Evolutionary conservation across 2,888 invertebrate species (phyloP).

Genomic region (Yponomeuta evonymella): DNA sequence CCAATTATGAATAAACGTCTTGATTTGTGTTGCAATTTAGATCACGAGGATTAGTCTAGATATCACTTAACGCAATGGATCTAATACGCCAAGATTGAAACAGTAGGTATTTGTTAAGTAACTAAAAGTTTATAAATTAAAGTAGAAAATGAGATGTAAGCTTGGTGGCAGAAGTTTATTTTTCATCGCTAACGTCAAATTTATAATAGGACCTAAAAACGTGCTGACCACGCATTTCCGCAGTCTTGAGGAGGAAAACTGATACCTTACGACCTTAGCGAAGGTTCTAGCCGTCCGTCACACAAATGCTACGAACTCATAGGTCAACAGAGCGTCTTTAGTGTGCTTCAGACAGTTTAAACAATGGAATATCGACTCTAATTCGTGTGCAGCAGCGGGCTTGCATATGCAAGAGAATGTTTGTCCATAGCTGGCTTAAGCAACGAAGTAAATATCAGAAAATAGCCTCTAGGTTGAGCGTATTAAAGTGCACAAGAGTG

Average conservation of each 20-base stretch:
- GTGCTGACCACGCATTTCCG: constrained; percentile 20
- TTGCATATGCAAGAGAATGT: neutral
- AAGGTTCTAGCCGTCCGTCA: neutral
- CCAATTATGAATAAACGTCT: too few relatives aligned
- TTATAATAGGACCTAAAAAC: constrained; percentile 11
- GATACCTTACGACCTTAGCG: constrained; percentile 22
- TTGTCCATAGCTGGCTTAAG: neutral
- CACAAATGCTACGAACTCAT: neutral
- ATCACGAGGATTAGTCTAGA: too few relatives aligned
- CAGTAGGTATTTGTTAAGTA: too few relatives aligned
- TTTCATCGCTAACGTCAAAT: neutral
- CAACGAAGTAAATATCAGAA: neutral
- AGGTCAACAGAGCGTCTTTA: neutral
- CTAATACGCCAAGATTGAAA: too few relatives aligned
- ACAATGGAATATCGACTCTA: neutral
- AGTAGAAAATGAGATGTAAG: too few relatives aligned
- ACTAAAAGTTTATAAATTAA: too few relatives aligned
- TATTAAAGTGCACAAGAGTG: neutral
- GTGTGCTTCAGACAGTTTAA: neutral
- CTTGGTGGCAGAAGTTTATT: too few relatives aligned
- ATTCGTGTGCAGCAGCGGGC: neutral
- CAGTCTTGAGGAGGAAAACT: constrained; percentile 25
- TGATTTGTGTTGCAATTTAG: too few relatives aligned
- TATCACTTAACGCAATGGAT: too few relatives aligned
- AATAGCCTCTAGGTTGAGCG: neutral